Percentiles rank a stretch among this genome's conserved stretches.
phyloP scores from a whole-genome alignment of 2,888 invertebrate species.

The Pseudolycoriella hygida region DNA sequence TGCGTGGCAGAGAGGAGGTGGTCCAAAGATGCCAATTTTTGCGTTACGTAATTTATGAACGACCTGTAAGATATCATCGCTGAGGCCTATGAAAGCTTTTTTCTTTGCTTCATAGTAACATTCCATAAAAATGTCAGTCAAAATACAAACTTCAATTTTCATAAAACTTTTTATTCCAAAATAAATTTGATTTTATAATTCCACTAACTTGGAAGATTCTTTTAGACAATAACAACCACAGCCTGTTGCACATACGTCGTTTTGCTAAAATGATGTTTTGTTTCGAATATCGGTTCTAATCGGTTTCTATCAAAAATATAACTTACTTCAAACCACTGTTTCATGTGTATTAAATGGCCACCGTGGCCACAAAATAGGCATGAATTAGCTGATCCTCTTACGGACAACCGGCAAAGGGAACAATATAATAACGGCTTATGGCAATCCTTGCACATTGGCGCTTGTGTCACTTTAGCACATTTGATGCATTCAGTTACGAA shows the following conservation, averaged over 20 bases:
- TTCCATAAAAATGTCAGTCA: too few relatives aligned
- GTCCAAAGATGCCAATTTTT: too few relatives aligned
- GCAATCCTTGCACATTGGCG: conserved; percentile 54
- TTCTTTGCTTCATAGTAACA: too few relatives aligned
- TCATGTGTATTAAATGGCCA: conserved; percentile 72
- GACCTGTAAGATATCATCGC: too few relatives aligned
- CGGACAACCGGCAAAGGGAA: conserved; percentile 68
- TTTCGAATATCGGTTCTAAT: too few relatives aligned
- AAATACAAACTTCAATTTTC: too few relatives aligned
- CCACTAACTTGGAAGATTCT: conserved; percentile 33
- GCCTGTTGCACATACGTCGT: conserved; percentile 71
- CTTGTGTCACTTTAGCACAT: conserved; percentile 47
- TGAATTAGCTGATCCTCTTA: conserved; percentile 67
- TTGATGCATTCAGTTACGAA: conserved; percentile 53
- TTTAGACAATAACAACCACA: conserved; percentile 81
- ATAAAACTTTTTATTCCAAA: too few relatives aligned
- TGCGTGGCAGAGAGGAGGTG: too few relatives aligned
- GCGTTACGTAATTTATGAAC: too few relatives aligned
- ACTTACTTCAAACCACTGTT: conserved; percentile 52
- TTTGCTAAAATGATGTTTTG: conserved; percentile 25
- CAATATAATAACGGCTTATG: conserved; percentile 61
- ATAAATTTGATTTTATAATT: too few relatives aligned
- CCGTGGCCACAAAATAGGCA: conserved; percentile 87
- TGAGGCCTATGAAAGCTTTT: too few relatives aligned
- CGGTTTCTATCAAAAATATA: too few relatives aligned